Base-by-base conservation (phyloP, 2,797 vertebrate genomes). In the Pantherophis alleghaniensis region DNA sequence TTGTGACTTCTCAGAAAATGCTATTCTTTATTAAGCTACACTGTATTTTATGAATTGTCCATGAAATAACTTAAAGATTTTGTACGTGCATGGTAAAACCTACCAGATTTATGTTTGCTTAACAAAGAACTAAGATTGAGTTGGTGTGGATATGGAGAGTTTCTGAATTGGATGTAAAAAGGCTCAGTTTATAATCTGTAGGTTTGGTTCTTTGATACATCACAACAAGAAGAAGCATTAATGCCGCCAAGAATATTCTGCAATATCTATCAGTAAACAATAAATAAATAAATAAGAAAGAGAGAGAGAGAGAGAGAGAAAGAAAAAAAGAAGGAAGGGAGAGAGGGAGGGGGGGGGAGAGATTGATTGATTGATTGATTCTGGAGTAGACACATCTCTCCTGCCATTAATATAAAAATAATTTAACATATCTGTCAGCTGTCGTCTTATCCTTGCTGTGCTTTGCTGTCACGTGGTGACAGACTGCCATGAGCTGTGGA, bases 241-340 rank as follows among this genome's bases (percentile, higher is more conserved):
- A 55, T 20, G 47, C 32, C 22, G 69, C 11, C 9, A 42, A 37
- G 28, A 79, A 42, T 55, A 11, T 28, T 83, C 20, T 57, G 18
- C 87, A 42, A 18, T 79, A 51, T 20, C 6, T 63, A 26, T 42
- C 6, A 83, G 3, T 47, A 42, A 79, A 16, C 24, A 47, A 88
- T 42, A 57, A 61, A 13, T n/a, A n/a, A 47, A 88, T 42, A 57
- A 61, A 13, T n/a, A n/a, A 63, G 4, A 13, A 0, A 12, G 32
- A 32, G 32, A 32, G 32, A 32, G 32, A 24, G 20, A 9, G 59
- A 9, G 22, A 6, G 57, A 59, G 2, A 26, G 26, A 63, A 2
- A 4, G 4, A 60, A 2, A 24, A 3, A 26, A 0, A 0, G 57
- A 57, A 20, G 6, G 13, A 4, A 18, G 5, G 5, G 5, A 6